These are phyloP conservation scores for Xanthia togata DNA, from an alignment of 2,888 invertebrate genomes.

Conservation along the genomic window DNA sequence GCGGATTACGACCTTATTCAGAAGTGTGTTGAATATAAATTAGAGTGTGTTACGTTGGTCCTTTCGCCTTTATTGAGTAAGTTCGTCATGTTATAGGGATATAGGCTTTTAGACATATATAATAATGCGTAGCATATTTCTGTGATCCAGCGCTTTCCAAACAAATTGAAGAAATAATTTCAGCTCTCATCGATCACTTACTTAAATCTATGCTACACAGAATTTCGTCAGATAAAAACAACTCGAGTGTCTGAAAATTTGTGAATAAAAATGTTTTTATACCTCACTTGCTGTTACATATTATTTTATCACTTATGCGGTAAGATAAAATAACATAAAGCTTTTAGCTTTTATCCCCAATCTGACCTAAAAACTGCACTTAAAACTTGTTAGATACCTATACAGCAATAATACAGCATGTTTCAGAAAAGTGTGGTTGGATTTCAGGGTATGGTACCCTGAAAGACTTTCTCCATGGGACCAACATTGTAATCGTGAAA, in stretches of 20 bases:
- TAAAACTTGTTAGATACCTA: slow-evolving; percentile 10
- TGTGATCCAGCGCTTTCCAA: neutral
- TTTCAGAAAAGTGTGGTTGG: neutral
- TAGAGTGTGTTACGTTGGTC: neutral
- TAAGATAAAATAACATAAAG: slow-evolving; percentile 35
- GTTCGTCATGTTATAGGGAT: neutral
- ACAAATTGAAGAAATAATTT: neutral
- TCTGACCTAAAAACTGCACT: slow-evolving; percentile 12
- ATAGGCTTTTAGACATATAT: neutral
- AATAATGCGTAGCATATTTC: slow-evolving; percentile 8
- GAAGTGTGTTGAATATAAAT: slow-evolving; percentile 19
- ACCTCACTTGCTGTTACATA: slow-evolving; percentile 4
- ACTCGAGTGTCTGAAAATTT: neutral
- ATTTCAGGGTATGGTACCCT: neutral
- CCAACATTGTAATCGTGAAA: too few species aligned
- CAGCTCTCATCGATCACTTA: neutral
- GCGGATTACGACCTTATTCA: slow-evolving; percentile 28
- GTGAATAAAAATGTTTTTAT: slow-evolving; percentile 10
- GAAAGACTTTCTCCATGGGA: neutral
- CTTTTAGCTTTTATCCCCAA: slow-evolving; percentile 36
- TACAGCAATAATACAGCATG: neutral
- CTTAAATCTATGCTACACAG: neutral
- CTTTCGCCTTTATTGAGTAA: neutral
- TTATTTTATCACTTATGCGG: slow-evolving; percentile 15
- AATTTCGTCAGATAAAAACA: slow-evolving; percentile 9